Base-by-base conservation (phyloP, 2,113 vertebrate genomes). In the Leptosomus discolor region DNA sequence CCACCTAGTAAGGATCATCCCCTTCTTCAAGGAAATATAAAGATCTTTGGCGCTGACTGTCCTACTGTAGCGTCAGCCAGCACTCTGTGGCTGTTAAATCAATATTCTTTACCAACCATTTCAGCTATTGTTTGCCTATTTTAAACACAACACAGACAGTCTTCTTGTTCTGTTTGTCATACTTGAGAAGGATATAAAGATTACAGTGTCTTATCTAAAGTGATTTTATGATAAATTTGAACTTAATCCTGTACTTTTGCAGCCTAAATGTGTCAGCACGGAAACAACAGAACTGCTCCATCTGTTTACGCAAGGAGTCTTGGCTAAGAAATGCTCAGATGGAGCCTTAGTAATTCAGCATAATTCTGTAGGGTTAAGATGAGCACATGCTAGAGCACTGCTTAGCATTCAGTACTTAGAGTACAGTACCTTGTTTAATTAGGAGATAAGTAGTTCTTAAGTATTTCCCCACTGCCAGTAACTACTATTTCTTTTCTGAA, bases 211-310 rank as follows among this genome's bases (percentile, higher is more conserved):
- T 92, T 32, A 27, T 20, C 76, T 78, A 16, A 58, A 73, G 67
- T 78, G 46, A 94, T 94, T 96, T 96, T 50, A 60, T 88, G 91
- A 96, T 88, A 93, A 85, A 90, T 97, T 96, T 94, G 84, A 95
- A 96, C 91, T 85, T 75, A 73, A 94, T 93, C 79, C 82, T 97
- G 82, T 84, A 85, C 74, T 96, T 92, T 73, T 94, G 37, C 48
- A 77, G 41, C 73, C 73, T 90, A 91, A 92, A 76, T 96, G 41
- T 87, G 58, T 92, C 71, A 82, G 69, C 73, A 50, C 78, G 68
- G 74, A 91, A 95, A 70, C 69, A 85, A 80, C 69, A 87, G 91
- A 81, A 74, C 58, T 41, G 60, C 50, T 96, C 76, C 91, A 88
- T 96, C 86, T 97, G 95, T 93, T 96, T 91, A 23, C 69, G 58